Base-by-base conservation (phyloP, 1,140 invertebrate species). In the Diorhabda elongata region DNA sequence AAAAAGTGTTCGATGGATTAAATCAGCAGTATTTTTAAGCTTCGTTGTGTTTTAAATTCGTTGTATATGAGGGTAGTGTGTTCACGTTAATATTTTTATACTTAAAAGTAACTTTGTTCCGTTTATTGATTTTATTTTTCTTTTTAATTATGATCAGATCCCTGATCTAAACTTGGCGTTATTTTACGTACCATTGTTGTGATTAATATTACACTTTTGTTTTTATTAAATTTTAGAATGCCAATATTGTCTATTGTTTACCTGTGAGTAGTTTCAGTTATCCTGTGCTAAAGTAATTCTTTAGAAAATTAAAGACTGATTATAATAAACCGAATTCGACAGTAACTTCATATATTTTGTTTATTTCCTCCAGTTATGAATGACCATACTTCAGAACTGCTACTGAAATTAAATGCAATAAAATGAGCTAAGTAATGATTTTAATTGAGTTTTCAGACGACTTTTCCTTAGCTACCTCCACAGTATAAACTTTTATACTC, bases 51-150 rank as follows among this genome's bases (percentile, higher is more conserved):
- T 74, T 78, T 78, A 72, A 68, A 71, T 78, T 77, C 73, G 71
- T 77, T 79, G 78, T 79, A 79, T 45, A 79, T 79, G 77, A 66
- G 71, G 69, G 64, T 77, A 75, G 73, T 75, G 75, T 76, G 76
- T 78, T 78, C 73, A 74, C 71, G 73, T 77, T 78, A 73, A 75
- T 77, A 74, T 77, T 75, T 78, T 71, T 74, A 76, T 75, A 76
- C 74, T 77, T 75, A 75, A 72, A 76, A 74, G 68, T 74, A 73
- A 76, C 66, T 73, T 68, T 74, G 73, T 72, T 73, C 70, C 73
- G 71, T 77, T 72, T 77, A 69, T 69, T 73, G 42, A 71, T 60
- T 66, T 72, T 72, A 62, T 73, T 74, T 67, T 67, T 68, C 60
- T 26, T 71, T 61, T 56, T 61, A 68, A 70, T 67, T 71, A 66